phyloP scores from a whole-genome alignment of 2,888 invertebrate genomes.

The Ichneumoninae sp. region DNA sequence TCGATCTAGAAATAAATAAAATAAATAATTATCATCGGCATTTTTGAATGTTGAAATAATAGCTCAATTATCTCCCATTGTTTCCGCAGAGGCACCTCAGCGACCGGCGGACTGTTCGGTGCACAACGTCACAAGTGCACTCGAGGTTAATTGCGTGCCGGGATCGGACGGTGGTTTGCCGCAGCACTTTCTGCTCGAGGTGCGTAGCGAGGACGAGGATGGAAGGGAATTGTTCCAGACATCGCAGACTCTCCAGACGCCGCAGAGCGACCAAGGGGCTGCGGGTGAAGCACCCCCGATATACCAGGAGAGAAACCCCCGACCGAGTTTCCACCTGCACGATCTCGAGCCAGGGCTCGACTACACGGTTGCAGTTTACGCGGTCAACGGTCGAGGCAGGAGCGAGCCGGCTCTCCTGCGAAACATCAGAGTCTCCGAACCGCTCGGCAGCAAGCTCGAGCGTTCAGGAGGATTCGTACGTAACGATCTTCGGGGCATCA shows the following conservation, averaged over 20 bases:
- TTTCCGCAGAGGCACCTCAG: constrained; percentile 89
- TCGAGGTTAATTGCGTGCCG: constrained; percentile 90
- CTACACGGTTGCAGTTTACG: constrained; percentile 92
- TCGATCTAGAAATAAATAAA: neutral
- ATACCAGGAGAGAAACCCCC: constrained; percentile 79
- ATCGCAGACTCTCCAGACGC: constrained; percentile 82
- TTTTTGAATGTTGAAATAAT: constrained; percentile 21
- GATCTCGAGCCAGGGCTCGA: constrained; percentile 91
- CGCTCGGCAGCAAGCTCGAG: constrained; percentile 76
- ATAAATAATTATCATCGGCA: neutral
- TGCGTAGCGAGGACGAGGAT: constrained; percentile 81
- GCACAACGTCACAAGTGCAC: constrained; percentile 87
- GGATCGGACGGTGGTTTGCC: constrained; percentile 93
- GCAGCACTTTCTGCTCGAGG: constrained; percentile 93
- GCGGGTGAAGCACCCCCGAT: constrained; percentile 75
- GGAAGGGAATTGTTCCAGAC: constrained; percentile 81
- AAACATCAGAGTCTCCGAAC: constrained; percentile 85
- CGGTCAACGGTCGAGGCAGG: constrained; percentile 92
- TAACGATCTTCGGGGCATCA: constrained; percentile 78
- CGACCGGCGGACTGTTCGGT: constrained; percentile 91
- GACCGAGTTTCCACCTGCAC: constrained; percentile 90
- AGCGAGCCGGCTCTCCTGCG: constrained; percentile 91
- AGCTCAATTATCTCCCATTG: constrained; percentile 62
- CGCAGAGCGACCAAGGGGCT: constrained; percentile 74
- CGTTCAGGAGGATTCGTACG: constrained; percentile 74